phyloP scores from a whole-genome alignment of 1,140 invertebrate species.

The Zaprionus camerounensis region DNA sequence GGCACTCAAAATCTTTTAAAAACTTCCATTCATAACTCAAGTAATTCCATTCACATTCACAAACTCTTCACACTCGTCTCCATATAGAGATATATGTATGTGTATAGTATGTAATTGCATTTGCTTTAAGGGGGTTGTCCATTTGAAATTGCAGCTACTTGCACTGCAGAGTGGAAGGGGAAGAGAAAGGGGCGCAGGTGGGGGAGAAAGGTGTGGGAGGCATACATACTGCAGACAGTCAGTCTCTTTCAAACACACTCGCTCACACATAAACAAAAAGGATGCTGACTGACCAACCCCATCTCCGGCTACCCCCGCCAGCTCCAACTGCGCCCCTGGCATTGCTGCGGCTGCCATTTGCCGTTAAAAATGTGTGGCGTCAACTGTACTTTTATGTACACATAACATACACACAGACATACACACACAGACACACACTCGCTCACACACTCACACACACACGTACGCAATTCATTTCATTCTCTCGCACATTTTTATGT shows the following conservation, averaged over 20 bases:
- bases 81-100: not conserved
- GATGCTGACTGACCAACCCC: constrained; percentile 38
- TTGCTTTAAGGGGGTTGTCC: constrained; percentile 23
- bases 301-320: not conserved
- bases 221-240: constrained; percentile 49
- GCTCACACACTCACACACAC: not conserved
- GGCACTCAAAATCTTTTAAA: not conserved
- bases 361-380: constrained; percentile 75
- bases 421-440: constrained; percentile 3
- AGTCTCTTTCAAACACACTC: constrained; percentile 49
- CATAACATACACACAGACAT: constrained; percentile 27
- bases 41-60: not conserved
- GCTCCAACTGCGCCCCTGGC: constrained; percentile 14
- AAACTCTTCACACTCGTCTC: not conserved
- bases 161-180: constrained; percentile 10
- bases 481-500: constrained; percentile 71
- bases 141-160: constrained; percentile 68
- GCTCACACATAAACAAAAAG: constrained; percentile 37
- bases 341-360: constrained; percentile 54
- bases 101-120: constrained; percentile 4
- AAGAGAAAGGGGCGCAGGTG: not conserved
- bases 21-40: not conserved
- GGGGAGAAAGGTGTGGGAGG: not conserved
- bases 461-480: constrained; percentile 50
- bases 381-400: constrained; percentile 75